Evolutionary conservation across 2,113 vertebrate genomes (phyloP), one percentile per base, ranked within the genome.

Genomic region (Malurus melanocephalus): DNA sequence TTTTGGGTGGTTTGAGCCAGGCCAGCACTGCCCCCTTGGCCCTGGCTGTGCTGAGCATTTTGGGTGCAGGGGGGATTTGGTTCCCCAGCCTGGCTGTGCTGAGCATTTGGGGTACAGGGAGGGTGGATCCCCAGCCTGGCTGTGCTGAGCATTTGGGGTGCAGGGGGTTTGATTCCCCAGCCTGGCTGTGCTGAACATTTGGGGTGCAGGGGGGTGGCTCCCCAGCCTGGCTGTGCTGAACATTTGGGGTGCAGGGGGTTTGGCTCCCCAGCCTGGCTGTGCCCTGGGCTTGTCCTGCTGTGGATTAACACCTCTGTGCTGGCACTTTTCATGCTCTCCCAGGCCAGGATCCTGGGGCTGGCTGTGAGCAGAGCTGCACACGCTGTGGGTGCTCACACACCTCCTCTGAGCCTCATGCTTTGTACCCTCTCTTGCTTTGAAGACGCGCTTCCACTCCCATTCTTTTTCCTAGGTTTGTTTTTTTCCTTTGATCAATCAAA

Each of bases 171-270:
- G 35, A 10, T 10, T 35, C 35, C 35, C 35, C 35, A 35, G 35
- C 35, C 35, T 35, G 35, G 35, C 35, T 9, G 35, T 35, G 35
- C 35, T 35, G 35, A 35, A 10, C 35, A 35, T 35, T 35, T 35
- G 35, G 35, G 35, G 35, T 35, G 8, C 35, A 35, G 35, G 35
- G 35, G 38, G 38, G 10, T 38, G 38, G 38, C 4, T 38, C 38
- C 38, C 38, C 38, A 38, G 38, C n/a, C 1, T 38, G 55, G 45
- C 59, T 19, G 38, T 32, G 76, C 87, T 28, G 72, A 56, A 80
- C 3, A 0, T 5, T 15, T 9, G 35, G 74, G 57, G 11, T 1
- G 42, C 43, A 1, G 20, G 6, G 9, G 16, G 22, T 11, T 16
- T 43, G 43, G 55, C 22, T 33, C 55, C 23, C 17, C 69, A 43